phyloP scores from a whole-genome alignment of 2,888 invertebrate genomes.

The Orthosia gothica region DNA sequence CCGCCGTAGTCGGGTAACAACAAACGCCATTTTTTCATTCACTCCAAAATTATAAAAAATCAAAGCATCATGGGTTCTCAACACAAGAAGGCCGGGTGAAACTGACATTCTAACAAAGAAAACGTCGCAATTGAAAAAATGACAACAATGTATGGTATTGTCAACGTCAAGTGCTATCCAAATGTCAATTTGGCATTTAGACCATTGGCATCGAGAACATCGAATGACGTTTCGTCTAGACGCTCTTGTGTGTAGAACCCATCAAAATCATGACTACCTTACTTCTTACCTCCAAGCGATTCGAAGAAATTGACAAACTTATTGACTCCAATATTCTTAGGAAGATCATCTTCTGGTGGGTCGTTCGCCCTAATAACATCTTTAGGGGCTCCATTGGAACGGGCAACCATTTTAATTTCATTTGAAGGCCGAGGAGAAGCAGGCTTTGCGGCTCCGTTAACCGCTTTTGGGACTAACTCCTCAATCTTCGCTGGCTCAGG shows the following conservation, averaged over 20 bases:
- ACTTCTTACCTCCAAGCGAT: constrained; percentile 88
- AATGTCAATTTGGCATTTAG: too few relatives aligned
- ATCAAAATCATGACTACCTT: constrained; percentile 52
- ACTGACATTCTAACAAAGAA: too few relatives aligned
- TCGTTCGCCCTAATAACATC: constrained; percentile 89
- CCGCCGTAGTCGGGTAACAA: not conserved
- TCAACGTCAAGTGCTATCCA: too few relatives aligned
- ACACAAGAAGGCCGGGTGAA: not conserved
- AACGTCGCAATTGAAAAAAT: too few relatives aligned
- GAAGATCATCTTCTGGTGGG: constrained; percentile 88
- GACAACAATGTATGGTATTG: too few relatives aligned
- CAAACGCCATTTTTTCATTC: not conserved
- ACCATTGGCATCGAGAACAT: too few relatives aligned
- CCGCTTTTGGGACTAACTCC: constrained; percentile 17
- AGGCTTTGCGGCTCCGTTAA: constrained; percentile 52
- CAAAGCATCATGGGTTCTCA: not conserved
- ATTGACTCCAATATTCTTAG: constrained; percentile 89
- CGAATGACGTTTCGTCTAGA: too few relatives aligned
- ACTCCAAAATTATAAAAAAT: constrained; percentile 19
- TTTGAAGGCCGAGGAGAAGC: constrained; percentile 78
- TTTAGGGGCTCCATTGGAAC: constrained; percentile 81
- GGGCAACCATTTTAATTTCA: constrained; percentile 86
- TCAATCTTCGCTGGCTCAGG: constrained; percentile 47
- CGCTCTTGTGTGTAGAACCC: not conserved
- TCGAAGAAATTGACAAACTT: constrained; percentile 90